Evolutionary conservation across 2,797 vertebrate genomes (phyloP).

Genomic region (Prunella strophiata): DNA sequence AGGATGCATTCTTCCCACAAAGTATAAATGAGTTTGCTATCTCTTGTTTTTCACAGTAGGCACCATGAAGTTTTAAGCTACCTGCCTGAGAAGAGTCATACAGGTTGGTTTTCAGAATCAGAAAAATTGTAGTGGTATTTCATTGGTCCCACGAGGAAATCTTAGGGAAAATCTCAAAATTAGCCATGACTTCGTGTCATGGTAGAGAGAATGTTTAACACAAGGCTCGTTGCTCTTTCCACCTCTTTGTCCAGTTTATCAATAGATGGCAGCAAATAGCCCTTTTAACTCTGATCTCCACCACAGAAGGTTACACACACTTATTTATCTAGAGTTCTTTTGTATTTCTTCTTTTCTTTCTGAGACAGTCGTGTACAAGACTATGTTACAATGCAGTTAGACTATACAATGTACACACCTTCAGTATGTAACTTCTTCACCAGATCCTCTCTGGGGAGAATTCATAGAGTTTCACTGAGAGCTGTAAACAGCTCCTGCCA

Average conservation of each 20-base stretch:
- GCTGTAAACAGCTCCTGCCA: background rate
- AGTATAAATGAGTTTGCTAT: background rate
- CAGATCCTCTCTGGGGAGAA: background rate
- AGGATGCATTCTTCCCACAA: background rate
- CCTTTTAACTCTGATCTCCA: constrained; percentile 11
- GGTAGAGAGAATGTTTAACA: background rate
- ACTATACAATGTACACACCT: background rate
- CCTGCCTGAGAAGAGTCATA: background rate
- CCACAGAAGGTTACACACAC: background rate
- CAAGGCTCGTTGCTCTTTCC: background rate
- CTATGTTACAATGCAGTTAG: background rate
- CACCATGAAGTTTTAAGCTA: background rate
- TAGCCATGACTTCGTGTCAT: background rate
- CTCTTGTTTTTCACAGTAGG: background rate
- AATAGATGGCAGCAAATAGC: constrained; percentile 58
- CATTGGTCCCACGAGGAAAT: background rate
- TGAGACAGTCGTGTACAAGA: background rate
- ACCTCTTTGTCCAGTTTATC: background rate
- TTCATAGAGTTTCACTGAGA: background rate
- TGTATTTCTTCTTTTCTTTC: background rate
- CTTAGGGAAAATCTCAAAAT: background rate
- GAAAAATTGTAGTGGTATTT: background rate
- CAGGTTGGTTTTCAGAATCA: background rate
- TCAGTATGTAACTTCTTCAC: background rate
- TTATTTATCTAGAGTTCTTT: background rate